These are phyloP conservation scores for Corythornis vintsioides DNA, from an alignment of 2,113 vertebrate genomes.

Conservation along the genomic window DNA sequence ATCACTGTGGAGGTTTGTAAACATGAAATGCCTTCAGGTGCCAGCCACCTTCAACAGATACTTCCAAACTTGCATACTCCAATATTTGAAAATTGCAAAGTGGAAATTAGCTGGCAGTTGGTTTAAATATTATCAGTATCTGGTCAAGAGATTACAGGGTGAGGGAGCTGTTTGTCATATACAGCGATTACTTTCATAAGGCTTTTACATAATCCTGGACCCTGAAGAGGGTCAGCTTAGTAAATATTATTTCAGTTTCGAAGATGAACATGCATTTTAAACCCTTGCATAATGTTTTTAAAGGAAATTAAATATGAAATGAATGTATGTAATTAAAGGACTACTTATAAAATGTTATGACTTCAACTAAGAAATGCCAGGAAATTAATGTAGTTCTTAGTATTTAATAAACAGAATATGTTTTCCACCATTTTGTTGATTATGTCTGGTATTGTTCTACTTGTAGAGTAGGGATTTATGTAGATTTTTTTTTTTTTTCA, in stretches of 20 bases:
- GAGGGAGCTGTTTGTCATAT: background rate
- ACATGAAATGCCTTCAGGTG: background rate
- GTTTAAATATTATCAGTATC: background rate
- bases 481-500: slow-evolving; percentile 62
- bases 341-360: slow-evolving; percentile 47
- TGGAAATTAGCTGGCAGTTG: background rate
- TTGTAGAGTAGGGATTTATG: slow-evolving; percentile 53
- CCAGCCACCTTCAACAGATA: background rate
- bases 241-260: slow-evolving; percentile 48
- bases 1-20: background rate
- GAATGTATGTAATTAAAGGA: slow-evolving; percentile 32
- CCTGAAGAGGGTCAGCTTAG: background rate
- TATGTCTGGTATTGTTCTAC: slow-evolving; percentile 17
- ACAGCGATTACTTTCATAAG: background rate
- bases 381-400: slow-evolving; percentile 47
- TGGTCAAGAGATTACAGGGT: background rate
- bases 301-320: slow-evolving; percentile 62
- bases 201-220: slow-evolving; percentile 15
- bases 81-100: background rate
- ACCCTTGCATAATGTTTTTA: slow-evolving; percentile 11
- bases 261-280: slow-evolving; percentile 53
- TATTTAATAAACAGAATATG: slow-evolving; percentile 51
- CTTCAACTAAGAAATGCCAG: slow-evolving; percentile 35
- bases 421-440: slow-evolving; percentile 65
- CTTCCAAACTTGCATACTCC: background rate